These are phyloP conservation scores for Heliconius aoede DNA, from an alignment of 2,888 invertebrate species.

Conservation along the genomic window DNA sequence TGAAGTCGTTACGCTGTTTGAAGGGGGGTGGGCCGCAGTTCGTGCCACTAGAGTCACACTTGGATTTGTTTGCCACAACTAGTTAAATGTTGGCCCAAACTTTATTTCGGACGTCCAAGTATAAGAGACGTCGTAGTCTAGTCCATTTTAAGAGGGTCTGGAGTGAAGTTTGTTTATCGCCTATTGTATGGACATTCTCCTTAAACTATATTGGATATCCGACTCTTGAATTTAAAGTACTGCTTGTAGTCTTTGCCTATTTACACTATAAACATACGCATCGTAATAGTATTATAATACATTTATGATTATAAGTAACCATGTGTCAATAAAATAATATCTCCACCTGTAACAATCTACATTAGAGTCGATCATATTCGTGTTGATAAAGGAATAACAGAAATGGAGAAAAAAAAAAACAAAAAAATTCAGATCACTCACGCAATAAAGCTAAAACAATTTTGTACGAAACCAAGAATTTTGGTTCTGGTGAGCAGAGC, in stretches of 20 bases:
- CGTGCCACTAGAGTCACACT: constrained; percentile 69
- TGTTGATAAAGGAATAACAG: constrained; percentile 28
- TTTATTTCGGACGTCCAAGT: constrained; percentile 72
- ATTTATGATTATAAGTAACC: too few relatives aligned
- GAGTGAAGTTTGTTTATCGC: constrained; percentile 42
- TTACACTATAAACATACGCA: constrained; percentile 34
- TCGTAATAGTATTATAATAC: constrained; percentile 33
- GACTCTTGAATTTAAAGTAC: constrained; percentile 28
- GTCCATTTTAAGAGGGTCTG: constrained; percentile 51
- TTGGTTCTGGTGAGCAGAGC: constrained; percentile 76
- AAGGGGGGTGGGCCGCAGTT: constrained; percentile 59
- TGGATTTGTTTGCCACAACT: constrained; percentile 77
- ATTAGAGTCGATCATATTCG: constrained; percentile 39
- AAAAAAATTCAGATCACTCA: constrained; percentile 63
- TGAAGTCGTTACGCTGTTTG: constrained; percentile 52
- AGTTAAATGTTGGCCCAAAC: constrained; percentile 79
- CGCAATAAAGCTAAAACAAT: constrained; percentile 78
- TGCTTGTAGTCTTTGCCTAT: constrained; percentile 3
- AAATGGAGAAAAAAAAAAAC: constrained; percentile 59
- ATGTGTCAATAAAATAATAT: too few relatives aligned
- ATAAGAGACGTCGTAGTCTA: constrained; percentile 66
- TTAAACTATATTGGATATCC: constrained; percentile 29
- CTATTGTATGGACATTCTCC: constrained; percentile 42
- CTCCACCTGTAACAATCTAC: constrained; percentile 29
- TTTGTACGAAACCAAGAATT: constrained; percentile 79